phyloP scores from a whole-genome alignment of 2,797 vertebrate species.

The Mormyrops boulengeri region DNA sequence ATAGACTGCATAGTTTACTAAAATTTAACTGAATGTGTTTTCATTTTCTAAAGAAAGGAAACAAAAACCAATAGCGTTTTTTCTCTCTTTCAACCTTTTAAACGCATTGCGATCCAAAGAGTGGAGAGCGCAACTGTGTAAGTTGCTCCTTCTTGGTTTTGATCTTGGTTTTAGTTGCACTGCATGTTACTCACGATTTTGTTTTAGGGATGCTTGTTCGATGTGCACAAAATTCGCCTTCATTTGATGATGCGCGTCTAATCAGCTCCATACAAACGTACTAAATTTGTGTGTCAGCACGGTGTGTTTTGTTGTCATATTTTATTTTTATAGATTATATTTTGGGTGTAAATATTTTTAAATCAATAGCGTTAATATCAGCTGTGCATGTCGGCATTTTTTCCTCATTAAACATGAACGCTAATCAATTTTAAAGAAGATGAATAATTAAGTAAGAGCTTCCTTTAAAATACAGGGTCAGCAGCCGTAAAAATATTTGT shows the following conservation, averaged over 20 bases:
- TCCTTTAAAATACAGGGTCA: not conserved
- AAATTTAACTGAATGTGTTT: constrained; percentile 8
- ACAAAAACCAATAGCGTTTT: not conserved
- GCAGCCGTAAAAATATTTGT: not conserved
- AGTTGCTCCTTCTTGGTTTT: not conserved
- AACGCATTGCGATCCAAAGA: constrained; percentile 8
- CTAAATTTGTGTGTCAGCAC: not conserved
- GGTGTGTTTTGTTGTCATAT: not conserved
- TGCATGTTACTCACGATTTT: not conserved
- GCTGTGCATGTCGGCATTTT: not conserved
- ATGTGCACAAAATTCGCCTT: not conserved
- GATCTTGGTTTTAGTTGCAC: not conserved
- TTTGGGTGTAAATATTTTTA: not conserved
- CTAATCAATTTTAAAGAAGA: not conserved
- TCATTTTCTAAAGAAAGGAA: constrained; percentile 2
- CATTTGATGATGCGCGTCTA: not conserved
- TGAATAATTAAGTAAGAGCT: not conserved
- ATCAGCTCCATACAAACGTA: not conserved
- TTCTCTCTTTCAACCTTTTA: not conserved
- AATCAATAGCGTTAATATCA: not conserved
- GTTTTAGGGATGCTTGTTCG: not conserved
- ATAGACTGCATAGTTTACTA: not conserved
- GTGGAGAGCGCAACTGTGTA: not conserved
- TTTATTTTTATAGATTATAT: not conserved
- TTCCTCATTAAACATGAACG: not conserved